Conservation (phyloP, 2,888 invertebrate genomes). For the Drosophila trichaetosa region DNA sequence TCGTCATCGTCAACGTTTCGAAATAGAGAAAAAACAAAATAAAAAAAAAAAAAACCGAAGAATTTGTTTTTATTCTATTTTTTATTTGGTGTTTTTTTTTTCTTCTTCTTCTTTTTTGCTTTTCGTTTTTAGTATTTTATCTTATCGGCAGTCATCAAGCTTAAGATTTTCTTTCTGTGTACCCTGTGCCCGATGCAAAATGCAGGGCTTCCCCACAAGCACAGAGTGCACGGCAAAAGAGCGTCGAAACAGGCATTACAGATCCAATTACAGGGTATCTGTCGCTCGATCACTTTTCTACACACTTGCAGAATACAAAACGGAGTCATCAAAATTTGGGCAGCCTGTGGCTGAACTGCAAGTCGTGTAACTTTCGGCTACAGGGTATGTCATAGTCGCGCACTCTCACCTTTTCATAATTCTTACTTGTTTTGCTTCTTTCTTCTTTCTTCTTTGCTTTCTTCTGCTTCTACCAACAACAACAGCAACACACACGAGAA, state of each 20-base stretch:
- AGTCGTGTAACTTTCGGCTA: background rate
- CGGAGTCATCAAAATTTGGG: background rate
- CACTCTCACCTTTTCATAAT: background rate
- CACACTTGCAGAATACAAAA: background rate
- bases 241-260: background rate
- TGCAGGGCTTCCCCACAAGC: background rate
- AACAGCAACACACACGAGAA: conserved; percentile 24
- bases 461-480: conserved; percentile 27
- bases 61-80: conserved; percentile 32
- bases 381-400: background rate
- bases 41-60: conserved; percentile 2
- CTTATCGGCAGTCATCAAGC: conserved; percentile 68
- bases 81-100: conserved; percentile 19
- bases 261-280: background rate
- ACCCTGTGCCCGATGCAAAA: background rate
- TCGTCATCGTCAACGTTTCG: conserved; percentile 63
- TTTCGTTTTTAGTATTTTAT: conserved; percentile 50
- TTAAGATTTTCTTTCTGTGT: conserved; percentile 16
- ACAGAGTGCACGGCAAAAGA: background rate
- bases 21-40: conserved; percentile 48
- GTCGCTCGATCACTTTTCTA: background rate
- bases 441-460: conserved; percentile 21
- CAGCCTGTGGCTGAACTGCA: background rate
- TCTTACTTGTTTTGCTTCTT: conserved; percentile 4
- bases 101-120: conserved; percentile 1